Percentiles rank a stretch among this genome's conserved stretches.
These are phyloP conservation scores for Penaeus indicus DNA, from an alignment of 1,140 invertebrate species.

Conservation along the genomic window DNA sequence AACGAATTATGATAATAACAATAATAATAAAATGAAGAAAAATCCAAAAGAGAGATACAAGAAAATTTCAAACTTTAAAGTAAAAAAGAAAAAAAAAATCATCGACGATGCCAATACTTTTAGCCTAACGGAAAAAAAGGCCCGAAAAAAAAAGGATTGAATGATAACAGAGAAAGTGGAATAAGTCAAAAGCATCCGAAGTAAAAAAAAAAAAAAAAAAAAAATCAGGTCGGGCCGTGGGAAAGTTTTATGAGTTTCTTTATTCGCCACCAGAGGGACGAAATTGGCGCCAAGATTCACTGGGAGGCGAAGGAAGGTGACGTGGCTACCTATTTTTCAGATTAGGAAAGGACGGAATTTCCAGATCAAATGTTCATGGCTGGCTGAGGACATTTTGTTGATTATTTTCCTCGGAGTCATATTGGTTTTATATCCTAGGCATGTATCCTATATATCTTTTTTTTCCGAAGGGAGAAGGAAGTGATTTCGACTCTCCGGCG, in stretches of 20 bases:
- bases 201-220: conserved; percentile 31
- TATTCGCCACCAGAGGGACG: conserved; percentile 56
- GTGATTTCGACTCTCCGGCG: not conserved
- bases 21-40: too few relatives aligned
- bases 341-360: conserved; percentile 41
- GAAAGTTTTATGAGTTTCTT: conserved; percentile 58
- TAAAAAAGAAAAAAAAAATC: not conserved
- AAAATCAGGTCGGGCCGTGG: conserved; percentile 45
- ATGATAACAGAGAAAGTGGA: not conserved
- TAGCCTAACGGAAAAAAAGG: not conserved
- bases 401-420: conserved; percentile 47
- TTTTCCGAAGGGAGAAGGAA: not conserved
- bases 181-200: not conserved
- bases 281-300: conserved; percentile 43
- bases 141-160: not conserved
- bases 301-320: conserved; percentile 5
- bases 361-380: conserved; percentile 49
- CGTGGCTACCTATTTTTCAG: conserved; percentile 43
- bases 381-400: conserved; percentile 46
- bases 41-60: too few relatives aligned
- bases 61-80: not conserved
- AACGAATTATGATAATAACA: too few relatives aligned
- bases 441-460: conserved; percentile 21
- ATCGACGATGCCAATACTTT: not conserved
- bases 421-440: conserved; percentile 39